These are phyloP conservation scores for Tribolium castaneum DNA, from an alignment of 1,140 invertebrate species.

Conservation along the genomic window DNA sequence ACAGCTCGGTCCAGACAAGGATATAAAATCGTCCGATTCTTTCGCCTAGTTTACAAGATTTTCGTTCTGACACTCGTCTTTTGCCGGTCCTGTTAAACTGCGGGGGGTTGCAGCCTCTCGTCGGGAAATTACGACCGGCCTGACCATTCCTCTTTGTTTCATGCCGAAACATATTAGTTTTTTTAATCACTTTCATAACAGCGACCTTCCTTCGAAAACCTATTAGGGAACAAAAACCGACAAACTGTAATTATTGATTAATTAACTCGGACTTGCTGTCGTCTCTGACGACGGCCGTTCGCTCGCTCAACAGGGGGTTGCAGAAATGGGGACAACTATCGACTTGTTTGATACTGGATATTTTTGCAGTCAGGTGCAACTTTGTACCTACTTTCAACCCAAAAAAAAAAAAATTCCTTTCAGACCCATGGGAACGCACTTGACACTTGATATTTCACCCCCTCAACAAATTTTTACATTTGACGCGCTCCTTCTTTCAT, in stretches of 20 bases:
- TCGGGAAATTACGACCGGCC: slow-evolving; percentile 46
- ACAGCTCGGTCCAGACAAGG: slow-evolving; percentile 1
- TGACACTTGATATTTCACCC: slow-evolving; percentile 59
- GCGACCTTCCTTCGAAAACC: slow-evolving; percentile 18
- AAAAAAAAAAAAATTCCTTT: slow-evolving; percentile 57
- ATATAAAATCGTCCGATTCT: slow-evolving; percentile 7
- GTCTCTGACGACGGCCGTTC: neutral
- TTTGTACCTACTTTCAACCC: slow-evolving; percentile 58
- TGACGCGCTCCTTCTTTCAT: no score
- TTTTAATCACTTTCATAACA: slow-evolving; percentile 50
- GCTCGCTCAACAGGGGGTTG: neutral
- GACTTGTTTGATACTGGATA: slow-evolving; percentile 41
- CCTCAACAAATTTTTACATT: neutral
- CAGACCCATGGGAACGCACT: slow-evolving; percentile 60
- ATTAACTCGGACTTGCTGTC: slow-evolving; percentile 19
- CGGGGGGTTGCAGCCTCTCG: slow-evolving; percentile 50
- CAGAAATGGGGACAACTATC: slow-evolving; percentile 30
- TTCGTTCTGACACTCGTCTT: slow-evolving; percentile 51
- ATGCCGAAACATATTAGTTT: slow-evolving; percentile 54
- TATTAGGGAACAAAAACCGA: slow-evolving; percentile 6
- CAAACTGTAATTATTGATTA: slow-evolving; percentile 31
- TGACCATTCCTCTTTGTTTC: slow-evolving; percentile 46
- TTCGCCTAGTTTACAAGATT: slow-evolving; percentile 44
- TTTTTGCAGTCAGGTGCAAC: slow-evolving; percentile 54
- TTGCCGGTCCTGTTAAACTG: slow-evolving; percentile 52